phyloP scores from a whole-genome alignment of 1,140 invertebrate species.

The Papilio xuthus region DNA sequence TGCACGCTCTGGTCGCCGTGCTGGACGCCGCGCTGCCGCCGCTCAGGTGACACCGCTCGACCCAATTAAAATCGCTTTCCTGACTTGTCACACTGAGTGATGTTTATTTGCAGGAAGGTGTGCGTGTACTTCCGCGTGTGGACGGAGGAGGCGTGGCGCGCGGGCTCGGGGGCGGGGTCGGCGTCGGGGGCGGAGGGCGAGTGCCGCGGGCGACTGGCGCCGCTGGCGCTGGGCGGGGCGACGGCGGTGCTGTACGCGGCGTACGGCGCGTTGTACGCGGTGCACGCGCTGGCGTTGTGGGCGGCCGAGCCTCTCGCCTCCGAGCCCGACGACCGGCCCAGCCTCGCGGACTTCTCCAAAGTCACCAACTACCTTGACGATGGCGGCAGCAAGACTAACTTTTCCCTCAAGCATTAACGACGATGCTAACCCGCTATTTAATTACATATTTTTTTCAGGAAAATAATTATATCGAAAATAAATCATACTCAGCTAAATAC shows the following conservation, averaged over 20 bases:
- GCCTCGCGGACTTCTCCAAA: slow-evolving; percentile 38
- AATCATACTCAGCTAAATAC: not conserved
- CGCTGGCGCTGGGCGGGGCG: slow-evolving; percentile 45
- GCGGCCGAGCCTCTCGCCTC: slow-evolving; percentile 57
- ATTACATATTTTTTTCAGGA: not conserved
- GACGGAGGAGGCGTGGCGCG: slow-evolving; percentile 58
- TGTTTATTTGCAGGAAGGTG: slow-evolving; percentile 47
- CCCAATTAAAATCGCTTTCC: no score
- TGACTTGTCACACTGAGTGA: no score
- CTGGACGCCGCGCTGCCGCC: slow-evolving; percentile 59
- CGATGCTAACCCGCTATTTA: not conserved
- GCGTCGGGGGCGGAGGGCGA: slow-evolving; percentile 40
- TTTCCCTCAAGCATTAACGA: slow-evolving; percentile 39
- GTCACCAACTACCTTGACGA: slow-evolving; percentile 52
- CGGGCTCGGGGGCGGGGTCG: slow-evolving; percentile 35
- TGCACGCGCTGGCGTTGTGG: slow-evolving; percentile 57
- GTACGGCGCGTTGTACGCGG: slow-evolving; percentile 51
- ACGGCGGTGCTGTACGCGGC: slow-evolving; percentile 55
- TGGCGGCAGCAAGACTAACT: slow-evolving; percentile 43
- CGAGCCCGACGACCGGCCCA: slow-evolving; percentile 45
- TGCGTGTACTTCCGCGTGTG: slow-evolving; percentile 59
- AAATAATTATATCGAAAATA: slow-evolving; percentile 1
- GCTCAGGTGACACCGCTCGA: slow-evolving; percentile 48
- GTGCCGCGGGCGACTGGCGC: slow-evolving; percentile 40
- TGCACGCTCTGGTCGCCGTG: slow-evolving; percentile 61